Percentiles rank a stretch among this genome's conserved stretches.
Evolutionary conservation across 1,140 invertebrate genomes (phyloP).

Genomic region (Agrilus planipennis): DNA sequence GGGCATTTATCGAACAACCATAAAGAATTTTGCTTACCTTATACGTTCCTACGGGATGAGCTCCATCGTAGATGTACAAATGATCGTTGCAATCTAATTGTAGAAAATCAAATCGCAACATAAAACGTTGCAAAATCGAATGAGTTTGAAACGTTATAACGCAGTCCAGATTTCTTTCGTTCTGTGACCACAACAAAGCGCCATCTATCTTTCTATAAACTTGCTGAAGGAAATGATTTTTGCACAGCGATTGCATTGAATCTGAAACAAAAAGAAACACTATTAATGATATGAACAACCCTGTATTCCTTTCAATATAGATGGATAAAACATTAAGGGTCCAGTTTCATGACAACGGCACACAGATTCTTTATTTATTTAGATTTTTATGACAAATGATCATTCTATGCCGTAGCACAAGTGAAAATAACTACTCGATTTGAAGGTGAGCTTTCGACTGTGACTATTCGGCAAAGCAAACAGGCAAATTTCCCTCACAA

Average conservation of each 20-base stretch:
- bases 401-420: too few relatives aligned
- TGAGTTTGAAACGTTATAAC: conserved; percentile 87
- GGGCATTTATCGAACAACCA: neutral
- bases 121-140: conserved; percentile 83
- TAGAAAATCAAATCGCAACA: conserved; percentile 73
- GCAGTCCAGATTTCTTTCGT: conserved; percentile 81
- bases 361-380: too few relatives aligned
- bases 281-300: too few relatives aligned
- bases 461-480: too few relatives aligned
- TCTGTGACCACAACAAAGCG: conserved; percentile 74
- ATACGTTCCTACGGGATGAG: conserved; percentile 70
- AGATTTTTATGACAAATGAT: too few relatives aligned
- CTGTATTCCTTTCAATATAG: too few relatives aligned
- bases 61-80: conserved; percentile 84
- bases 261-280: conserved; percentile 55
- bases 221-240: conserved; percentile 73
- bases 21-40: conserved; percentile 50
- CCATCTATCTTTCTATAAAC: conserved; percentile 83
- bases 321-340: too few relatives aligned
- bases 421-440: too few relatives aligned
- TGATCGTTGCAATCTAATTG: conserved; percentile 88
- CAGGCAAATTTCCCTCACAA: too few relatives aligned
- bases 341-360: too few relatives aligned
- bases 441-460: too few relatives aligned
- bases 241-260: conserved; percentile 74